A percentile compares a stretch with the other conserved stretches of the same genome.
phyloP scores from a whole-genome alignment of 1,140 invertebrate species.

The Drosophila tristis region DNA sequence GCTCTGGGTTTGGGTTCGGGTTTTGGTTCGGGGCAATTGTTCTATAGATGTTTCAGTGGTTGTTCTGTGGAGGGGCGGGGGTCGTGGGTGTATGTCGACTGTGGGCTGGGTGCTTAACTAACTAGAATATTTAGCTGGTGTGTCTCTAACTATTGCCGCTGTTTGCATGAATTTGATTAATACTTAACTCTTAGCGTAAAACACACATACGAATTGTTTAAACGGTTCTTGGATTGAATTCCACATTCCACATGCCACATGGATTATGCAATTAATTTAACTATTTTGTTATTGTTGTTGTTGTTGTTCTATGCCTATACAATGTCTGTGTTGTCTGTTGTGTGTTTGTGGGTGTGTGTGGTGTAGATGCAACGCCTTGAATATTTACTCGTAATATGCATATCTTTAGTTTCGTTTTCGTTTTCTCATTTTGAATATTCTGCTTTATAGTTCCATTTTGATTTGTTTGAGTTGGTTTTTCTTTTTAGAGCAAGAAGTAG shows the following conservation, averaged over 20 bases:
- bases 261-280: slow-evolving; percentile 65
- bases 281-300: slow-evolving; percentile 61
- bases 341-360: too few species aligned
- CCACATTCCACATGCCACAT: slow-evolving; percentile 33
- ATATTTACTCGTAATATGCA: slow-evolving; percentile 63
- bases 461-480: slow-evolving; percentile 57
- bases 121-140: slow-evolving; percentile 65
- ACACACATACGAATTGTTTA: slow-evolving; percentile 70
- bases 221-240: slow-evolving; percentile 61
- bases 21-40: slow-evolving; percentile 63
- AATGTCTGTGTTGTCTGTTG: slow-evolving; percentile 24
- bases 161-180: slow-evolving; percentile 70
- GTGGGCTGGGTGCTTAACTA: slow-evolving; percentile 59
- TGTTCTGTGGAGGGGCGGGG: slow-evolving; percentile 1
- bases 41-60: slow-evolving; percentile 65
- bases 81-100: slow-evolving; percentile 7
- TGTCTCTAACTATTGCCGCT: slow-evolving; percentile 46
- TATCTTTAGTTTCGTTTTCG: slow-evolving; percentile 54
- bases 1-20: slow-evolving; percentile 22
- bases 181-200: slow-evolving; percentile 76
- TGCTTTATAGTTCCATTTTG: slow-evolving; percentile 63
- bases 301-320: slow-evolving; percentile 49
- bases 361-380: slow-evolving; percentile 68
- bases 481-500: slow-evolving; percentile 76
- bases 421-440: slow-evolving; percentile 53